Evolutionary conservation across 2,888 invertebrate genomes (phyloP).

Genomic region (Esperia sulphurella): DNA sequence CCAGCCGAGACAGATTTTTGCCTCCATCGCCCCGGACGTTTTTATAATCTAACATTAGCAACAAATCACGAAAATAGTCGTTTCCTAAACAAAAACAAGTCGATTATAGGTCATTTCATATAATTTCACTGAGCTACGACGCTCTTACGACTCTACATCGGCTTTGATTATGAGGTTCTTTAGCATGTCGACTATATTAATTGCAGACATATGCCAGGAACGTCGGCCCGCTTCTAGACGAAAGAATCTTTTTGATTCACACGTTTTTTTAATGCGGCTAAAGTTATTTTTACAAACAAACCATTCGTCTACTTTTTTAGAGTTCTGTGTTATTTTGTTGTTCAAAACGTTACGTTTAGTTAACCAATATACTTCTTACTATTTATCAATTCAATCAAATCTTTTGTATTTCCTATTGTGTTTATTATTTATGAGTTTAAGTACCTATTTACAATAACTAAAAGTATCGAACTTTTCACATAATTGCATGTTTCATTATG

Average conservation of each 20-base stretch:
- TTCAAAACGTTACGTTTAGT: no score
- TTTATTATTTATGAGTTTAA: neutral
- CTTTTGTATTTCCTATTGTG: no score
- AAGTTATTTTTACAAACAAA: conserved; percentile 26
- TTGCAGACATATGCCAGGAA: conserved; percentile 48
- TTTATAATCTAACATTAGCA: conserved; percentile 62
- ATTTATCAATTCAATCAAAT: no score
- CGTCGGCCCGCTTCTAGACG: conserved; percentile 31
- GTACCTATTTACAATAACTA: neutral
- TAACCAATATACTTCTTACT: no score
- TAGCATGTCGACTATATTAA: conserved; percentile 51
- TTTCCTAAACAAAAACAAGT: conserved; percentile 71
- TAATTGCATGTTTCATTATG: neutral
- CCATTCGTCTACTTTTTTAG: conserved; percentile 18
- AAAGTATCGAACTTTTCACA: neutral
- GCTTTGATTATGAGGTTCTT: conserved; percentile 59
- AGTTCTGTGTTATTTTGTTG: no score
- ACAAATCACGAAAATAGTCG: conserved; percentile 70
- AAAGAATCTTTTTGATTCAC: conserved; percentile 43
- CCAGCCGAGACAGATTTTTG: conserved; percentile 54
- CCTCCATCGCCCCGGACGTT: conserved; percentile 53
- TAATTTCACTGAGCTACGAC: conserved; percentile 66
- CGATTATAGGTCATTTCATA: conserved; percentile 68
- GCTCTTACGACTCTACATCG: conserved; percentile 45
- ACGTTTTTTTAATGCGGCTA: conserved; percentile 24